Percentiles rank a stretch among this genome's conserved stretches.
phyloP scores from a whole-genome alignment of 2,113 vertebrate genomes.

The Psophia crepitans region DNA sequence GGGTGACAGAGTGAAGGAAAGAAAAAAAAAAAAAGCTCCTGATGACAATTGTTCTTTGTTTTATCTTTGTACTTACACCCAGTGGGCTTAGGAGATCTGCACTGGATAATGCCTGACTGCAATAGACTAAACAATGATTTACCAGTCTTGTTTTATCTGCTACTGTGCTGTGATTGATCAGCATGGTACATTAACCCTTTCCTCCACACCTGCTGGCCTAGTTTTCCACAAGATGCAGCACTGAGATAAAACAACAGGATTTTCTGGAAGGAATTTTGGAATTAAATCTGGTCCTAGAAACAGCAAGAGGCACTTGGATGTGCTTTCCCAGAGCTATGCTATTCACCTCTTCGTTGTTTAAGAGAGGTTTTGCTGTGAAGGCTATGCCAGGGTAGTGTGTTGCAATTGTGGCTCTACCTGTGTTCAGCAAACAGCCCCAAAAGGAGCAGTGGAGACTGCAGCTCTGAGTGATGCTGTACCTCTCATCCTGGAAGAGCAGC shows the following conservation, averaged over 20 bases:
- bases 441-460: not conserved
- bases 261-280: not conserved
- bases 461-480: not conserved
- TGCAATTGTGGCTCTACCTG: not conserved
- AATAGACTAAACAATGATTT: constrained; percentile 69
- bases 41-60: constrained; percentile 42
- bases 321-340: not conserved
- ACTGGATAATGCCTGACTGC: constrained; percentile 43
- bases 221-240: not conserved
- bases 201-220: not conserved
- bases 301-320: not conserved
- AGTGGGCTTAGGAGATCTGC: not conserved
- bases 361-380: not conserved
- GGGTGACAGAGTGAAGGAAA: not conserved
- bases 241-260: not conserved
- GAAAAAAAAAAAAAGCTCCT: not conserved
- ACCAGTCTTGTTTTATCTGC: constrained; percentile 45
- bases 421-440: not conserved
- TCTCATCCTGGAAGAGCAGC: not conserved
- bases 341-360: not conserved
- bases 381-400: not conserved
- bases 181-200: constrained; percentile 33
- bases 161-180: not conserved
- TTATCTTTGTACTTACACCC: constrained; percentile 41
- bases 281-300: not conserved